These are phyloP conservation scores for Crotalus helleri DNA, from an alignment of 2,113 vertebrate species.

Conservation along the genomic window DNA sequence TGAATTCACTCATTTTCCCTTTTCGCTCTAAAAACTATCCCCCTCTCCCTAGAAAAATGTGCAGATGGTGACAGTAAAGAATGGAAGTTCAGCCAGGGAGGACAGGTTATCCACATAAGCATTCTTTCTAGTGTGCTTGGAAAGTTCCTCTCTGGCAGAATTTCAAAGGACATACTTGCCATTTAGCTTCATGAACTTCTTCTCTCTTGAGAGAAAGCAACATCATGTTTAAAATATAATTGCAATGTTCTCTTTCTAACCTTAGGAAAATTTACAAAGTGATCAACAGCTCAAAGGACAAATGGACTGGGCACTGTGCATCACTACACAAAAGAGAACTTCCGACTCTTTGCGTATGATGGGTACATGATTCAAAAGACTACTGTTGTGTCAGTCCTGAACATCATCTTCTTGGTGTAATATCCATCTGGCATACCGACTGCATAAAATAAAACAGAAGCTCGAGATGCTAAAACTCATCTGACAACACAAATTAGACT, in stretches of 20 bases:
- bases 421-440: conserved; percentile 34
- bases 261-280: background rate
- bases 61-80: background rate
- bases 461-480: conserved; percentile 58
- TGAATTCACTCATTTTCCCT: background rate
- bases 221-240: background rate
- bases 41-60: background rate
- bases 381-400: conserved; percentile 18
- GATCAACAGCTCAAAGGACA: background rate
- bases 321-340: fast-evolving
- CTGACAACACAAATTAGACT: conserved; percentile 61
- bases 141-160: background rate
- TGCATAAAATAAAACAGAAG: conserved; percentile 44
- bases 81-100: background rate
- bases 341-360: background rate
- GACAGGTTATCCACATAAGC: background rate
- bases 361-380: background rate
- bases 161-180: background rate
- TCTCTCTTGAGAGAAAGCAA: background rate
- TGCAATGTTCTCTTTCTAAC: background rate
- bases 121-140: background rate
- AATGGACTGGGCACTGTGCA: background rate
- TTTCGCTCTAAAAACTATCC: background rate
- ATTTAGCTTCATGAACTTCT: background rate
- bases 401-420: conserved; percentile 47